Percentiles rank a stretch among this genome's conserved stretches.
These are phyloP conservation scores for Caenorhabditis becei DNA, from an alignment of 2,888 invertebrate species.

Conservation along the genomic window DNA sequence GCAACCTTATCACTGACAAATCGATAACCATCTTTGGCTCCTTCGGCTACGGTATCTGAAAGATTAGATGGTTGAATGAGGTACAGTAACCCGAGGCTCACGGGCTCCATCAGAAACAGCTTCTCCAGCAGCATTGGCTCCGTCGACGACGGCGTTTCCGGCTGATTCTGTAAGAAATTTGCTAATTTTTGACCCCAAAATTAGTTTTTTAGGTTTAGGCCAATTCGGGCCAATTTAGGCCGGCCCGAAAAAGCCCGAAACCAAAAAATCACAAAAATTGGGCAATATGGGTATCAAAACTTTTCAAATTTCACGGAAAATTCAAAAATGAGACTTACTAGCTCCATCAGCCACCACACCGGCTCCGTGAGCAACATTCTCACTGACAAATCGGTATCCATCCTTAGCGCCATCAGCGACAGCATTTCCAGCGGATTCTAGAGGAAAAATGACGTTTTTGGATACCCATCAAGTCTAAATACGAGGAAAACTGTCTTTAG, in stretches of 20 bases:
- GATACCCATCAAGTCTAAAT: not conserved
- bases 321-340: slow-evolving; percentile 7
- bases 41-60: slow-evolving; percentile 37
- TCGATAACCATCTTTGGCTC: slow-evolving; percentile 37
- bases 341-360: slow-evolving; percentile 40
- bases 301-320: not conserved
- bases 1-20: slow-evolving; percentile 40
- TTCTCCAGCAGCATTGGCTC: slow-evolving; percentile 25
- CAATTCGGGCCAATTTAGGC: not conserved
- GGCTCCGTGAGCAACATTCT: slow-evolving; percentile 46
- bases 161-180: slow-evolving; percentile 17
- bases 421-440: slow-evolving; percentile 25
- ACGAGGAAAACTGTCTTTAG: not conserved
- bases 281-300: slow-evolving; percentile 4
- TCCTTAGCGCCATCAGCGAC: slow-evolving; percentile 36
- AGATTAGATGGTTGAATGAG: not conserved
- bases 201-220: not conserved
- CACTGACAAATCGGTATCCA: slow-evolving; percentile 22
- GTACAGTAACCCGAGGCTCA: not conserved
- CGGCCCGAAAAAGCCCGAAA: not conserved
- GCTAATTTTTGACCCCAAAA: not conserved
- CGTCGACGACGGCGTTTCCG: no score
- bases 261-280: not conserved
- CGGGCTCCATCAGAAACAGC: slow-evolving; percentile 17
- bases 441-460: not conserved